phyloP scores from a whole-genome alignment of 2,797 vertebrate genomes.

The Sparus aurata region DNA sequence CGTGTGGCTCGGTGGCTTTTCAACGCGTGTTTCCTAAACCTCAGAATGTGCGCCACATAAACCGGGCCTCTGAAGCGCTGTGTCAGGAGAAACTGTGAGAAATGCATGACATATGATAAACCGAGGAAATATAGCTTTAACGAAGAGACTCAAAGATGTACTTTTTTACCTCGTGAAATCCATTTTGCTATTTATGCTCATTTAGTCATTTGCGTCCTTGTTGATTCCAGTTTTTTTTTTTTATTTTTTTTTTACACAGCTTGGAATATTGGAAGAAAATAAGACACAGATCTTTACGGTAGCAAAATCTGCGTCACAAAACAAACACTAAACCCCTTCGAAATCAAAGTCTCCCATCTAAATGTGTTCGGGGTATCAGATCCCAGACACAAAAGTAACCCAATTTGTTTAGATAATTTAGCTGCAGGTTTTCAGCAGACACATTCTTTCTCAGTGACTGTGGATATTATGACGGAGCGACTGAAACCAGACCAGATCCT shows the following conservation, averaged over 20 bases:
- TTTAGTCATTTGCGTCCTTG: slow-evolving; percentile 14
- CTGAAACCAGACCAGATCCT: slow-evolving; percentile 84
- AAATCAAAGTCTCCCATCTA: slow-evolving; percentile 59
- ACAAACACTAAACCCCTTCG: slow-evolving; percentile 54
- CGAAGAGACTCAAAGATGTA: slow-evolving; percentile 40
- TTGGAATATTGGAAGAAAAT: slow-evolving; percentile 48
- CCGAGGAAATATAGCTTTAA: slow-evolving; percentile 57
- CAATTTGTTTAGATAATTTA: slow-evolving; percentile 86
- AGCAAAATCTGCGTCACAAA: slow-evolving; percentile 46
- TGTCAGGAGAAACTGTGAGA: slow-evolving; percentile 77
- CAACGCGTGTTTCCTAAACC: slow-evolving; percentile 77
- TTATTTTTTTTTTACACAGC: slow-evolving; percentile 3
- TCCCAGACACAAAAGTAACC: slow-evolving; percentile 80
- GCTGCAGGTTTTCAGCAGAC: slow-evolving; percentile 81
- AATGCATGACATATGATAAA: slow-evolving; percentile 66
- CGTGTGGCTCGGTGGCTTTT: slow-evolving; percentile 78
- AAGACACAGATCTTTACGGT: slow-evolving; percentile 45
- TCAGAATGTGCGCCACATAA: slow-evolving; percentile 83
- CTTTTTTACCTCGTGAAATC: slow-evolving; percentile 31
- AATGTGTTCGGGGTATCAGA: slow-evolving; percentile 67
- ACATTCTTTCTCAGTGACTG: slow-evolving; percentile 85
- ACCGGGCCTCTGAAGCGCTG: slow-evolving; percentile 75
- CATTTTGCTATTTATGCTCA: slow-evolving; percentile 26
- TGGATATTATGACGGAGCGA: slow-evolving; percentile 84
- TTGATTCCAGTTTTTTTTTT: background rate